Conservation (phyloP, 2,113 vertebrate species). For the Pampusana beccarii region DNA sequence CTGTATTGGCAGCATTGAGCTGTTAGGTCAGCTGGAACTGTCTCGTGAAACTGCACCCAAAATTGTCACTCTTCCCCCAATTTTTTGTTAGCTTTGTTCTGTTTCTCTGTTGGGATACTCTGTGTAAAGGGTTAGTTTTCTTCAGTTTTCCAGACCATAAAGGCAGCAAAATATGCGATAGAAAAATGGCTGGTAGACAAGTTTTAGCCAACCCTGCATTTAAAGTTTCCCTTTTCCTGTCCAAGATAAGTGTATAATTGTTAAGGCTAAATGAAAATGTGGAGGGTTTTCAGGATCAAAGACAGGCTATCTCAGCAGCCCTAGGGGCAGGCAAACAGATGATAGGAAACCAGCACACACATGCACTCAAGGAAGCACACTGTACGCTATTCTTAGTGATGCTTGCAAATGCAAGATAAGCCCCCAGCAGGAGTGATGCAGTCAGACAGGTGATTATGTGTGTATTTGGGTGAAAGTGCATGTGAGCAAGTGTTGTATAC, state of each 20-base stretch:
- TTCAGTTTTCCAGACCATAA: background rate
- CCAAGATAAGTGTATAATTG: background rate
- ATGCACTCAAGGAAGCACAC: background rate
- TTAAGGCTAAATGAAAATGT: background rate
- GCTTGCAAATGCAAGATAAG: conserved; percentile 7
- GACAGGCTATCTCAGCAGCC: background rate
- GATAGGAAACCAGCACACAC: background rate
- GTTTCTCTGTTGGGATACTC: background rate
- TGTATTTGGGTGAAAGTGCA: conserved; percentile 55
- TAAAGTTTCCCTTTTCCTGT: conserved; percentile 13
- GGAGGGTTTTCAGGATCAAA: conserved; percentile 14
- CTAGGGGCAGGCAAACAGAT: background rate
- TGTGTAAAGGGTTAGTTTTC: background rate
- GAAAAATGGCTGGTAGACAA: background rate
- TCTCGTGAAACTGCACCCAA: background rate
- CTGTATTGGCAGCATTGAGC: background rate
- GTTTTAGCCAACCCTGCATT: background rate
- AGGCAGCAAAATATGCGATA: background rate
- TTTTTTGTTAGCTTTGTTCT: background rate
- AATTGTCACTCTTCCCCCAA: background rate
- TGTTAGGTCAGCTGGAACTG: background rate
- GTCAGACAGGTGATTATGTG: conserved; percentile 23
- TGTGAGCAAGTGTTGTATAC: background rate
- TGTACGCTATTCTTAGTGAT: conserved; percentile 37
- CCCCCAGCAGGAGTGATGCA: background rate